Base-by-base conservation (phyloP, 2,797 vertebrate species). In the Anabacerthia variegaticeps region DNA sequence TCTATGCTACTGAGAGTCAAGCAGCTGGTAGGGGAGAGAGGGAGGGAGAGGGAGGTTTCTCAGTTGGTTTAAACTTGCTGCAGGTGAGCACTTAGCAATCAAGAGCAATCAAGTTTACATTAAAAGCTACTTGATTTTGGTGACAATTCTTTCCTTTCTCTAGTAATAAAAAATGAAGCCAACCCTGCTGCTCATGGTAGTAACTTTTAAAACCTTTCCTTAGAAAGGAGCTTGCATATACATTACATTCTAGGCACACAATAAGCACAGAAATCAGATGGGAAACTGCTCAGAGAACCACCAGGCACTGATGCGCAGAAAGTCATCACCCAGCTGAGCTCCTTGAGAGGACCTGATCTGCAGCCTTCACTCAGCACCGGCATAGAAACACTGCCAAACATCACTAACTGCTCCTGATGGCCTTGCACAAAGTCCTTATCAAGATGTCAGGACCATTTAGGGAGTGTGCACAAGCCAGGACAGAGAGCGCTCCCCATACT, bases 371-470 rank as follows among this genome's bases (percentile, higher is more conserved):
- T 6, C 65, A 22, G 41, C 30, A 46, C 22, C 3, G 1, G 76
- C 56, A 7, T 5, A 30, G 79, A 56, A 62, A 52, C 1, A 4
- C 63, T 49, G 27, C 67, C 75, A 76, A 69, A 55, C 79, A 55
- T 43, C 76, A 69, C 55, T 41, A 90, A 66, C 43, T 2, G 11
- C 48, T 85, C 85, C 91, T 43, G 67, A 76, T 43, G 56, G 41
- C 66, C n/a, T 72, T 26, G 1, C 41, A 59, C 3, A 0, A 58
- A 49, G 66, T 37, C 62, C 62, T 72, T 1, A 0, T 43, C 39
- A 23, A 54, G 41, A n/a, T 19, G 74, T 59, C 88, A 75, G 51
- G 44, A 55, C 9, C 20, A 51, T 61, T 68, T 26, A 84, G 74
- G 7, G 30, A 88, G 44, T 0, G 2, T 0, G 18, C 36, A 75